phyloP scores from a whole-genome alignment of 1,140 invertebrate genomes.

The Cherax destructor region DNA sequence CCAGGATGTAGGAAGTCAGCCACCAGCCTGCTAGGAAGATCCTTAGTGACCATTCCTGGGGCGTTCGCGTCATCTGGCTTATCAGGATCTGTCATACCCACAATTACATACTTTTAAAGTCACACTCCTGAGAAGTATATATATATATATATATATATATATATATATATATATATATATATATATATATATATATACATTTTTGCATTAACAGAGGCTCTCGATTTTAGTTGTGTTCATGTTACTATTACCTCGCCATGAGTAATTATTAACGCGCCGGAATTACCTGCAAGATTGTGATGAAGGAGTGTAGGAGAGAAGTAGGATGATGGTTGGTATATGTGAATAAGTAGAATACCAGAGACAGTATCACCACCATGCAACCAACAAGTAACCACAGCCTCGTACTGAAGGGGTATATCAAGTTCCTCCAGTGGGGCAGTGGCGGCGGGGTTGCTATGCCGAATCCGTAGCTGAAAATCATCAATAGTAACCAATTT shows the following conservation, averaged over 20 bases:
- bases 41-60: constrained; percentile 9
- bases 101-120: background rate
- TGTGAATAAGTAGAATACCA: background rate
- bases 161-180: too few species aligned
- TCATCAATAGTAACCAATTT: background rate
- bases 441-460: background rate
- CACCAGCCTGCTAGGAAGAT: constrained; percentile 35
- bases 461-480: constrained; percentile 15
- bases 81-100: background rate
- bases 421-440: constrained; percentile 18
- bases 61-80: background rate
- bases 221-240: too few species aligned
- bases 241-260: too few species aligned
- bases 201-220: too few species aligned
- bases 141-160: too few species aligned
- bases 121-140: background rate
- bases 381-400: constrained; percentile 19
- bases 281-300: background rate
- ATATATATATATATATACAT: too few species aligned
- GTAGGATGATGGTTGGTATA: background rate
- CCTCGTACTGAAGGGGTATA: constrained; percentile 11
- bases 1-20: constrained; percentile 21
- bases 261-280: too few species aligned
- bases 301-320: background rate
- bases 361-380: background rate